Evolutionary conservation across 2,888 invertebrate genomes (phyloP), one percentile per base, ranked within the genome.

Genomic region (Allacma fusca): DNA sequence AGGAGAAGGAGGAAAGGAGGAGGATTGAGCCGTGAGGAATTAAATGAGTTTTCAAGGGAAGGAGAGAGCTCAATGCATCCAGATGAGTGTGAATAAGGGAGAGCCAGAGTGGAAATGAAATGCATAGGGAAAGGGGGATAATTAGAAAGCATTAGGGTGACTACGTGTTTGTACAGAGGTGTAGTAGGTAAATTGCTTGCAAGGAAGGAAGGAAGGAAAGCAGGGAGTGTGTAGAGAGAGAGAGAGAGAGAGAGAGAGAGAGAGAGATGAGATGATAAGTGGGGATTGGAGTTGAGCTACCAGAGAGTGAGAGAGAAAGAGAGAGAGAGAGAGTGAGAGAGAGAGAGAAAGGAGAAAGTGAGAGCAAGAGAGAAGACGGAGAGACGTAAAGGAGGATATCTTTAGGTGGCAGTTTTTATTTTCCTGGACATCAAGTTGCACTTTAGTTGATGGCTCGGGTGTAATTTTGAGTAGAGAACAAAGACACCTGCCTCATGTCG

Each of bases 391-490:
- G 75, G 57, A 74, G 77, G 75, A 75, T 77, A 77, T 79, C 75
- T 79, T 79, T 77, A 67, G 78, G 78, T 80, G 76, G 76, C 77
- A 81, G 80, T 82, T 83, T 82, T 83, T 82, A 82, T 83, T 82
- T 82, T 81, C 81, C 80, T 81, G 82, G 82, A 84, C 84, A 84
- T 83, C 83, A 79, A 82, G 81, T 81, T 81, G 84, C 83, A 84
- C 84, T 84, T 84, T 80, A 80, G 80, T 83, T 84, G 83, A 84
- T 84, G 83, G 83, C 79, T 79, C 79, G 81, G 79, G 79, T 83
- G 82, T 83, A 83, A 83, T 83, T 83, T 83, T 81, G 81, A 82
- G 82, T 65, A 81, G 83, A 83, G 83, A 83, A 83, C 82, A 83
- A 83, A 81, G 83, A 83, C 83, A 83, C 83, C 83, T 83, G 83